Evolutionary conservation across 1,140 invertebrate species (phyloP).

Genomic region (Drosophila willistoni): DNA sequence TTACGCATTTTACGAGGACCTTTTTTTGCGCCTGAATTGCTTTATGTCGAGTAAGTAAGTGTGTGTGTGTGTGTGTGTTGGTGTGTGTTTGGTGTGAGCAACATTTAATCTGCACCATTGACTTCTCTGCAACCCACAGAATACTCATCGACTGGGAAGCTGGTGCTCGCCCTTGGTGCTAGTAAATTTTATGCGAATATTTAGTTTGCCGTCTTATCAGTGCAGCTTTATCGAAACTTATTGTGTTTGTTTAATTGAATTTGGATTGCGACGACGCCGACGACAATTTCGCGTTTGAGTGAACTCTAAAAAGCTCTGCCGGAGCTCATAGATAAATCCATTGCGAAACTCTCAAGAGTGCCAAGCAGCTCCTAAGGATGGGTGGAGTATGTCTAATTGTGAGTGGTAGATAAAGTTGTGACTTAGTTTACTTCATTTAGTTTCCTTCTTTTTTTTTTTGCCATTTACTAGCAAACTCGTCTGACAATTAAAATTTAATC

Average conservation of each 20-base stretch:
- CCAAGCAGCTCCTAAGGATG: constrained; percentile 15
- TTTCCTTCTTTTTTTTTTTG: constrained; percentile 10
- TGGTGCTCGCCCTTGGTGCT: constrained; percentile 25
- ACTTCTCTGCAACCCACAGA: constrained; percentile 58
- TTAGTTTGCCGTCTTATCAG: constrained; percentile 78
- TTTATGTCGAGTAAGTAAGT: constrained; percentile 73
- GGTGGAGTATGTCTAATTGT: constrained; percentile 55
- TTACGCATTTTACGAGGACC: constrained; percentile 64
- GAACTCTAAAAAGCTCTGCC: constrained; percentile 52
- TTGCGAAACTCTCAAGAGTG: constrained; percentile 6
- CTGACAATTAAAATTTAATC: constrained; percentile 75
- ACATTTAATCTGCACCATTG: constrained; percentile 82
- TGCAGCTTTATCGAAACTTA: constrained; percentile 82
- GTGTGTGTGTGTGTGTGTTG: constrained; percentile 25
- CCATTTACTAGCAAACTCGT: constrained; percentile 7
- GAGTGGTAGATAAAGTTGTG: constrained; percentile 72
- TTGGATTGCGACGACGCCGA: constrained; percentile 66
- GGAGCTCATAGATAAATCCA: constrained; percentile 51
- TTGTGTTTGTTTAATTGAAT: constrained; percentile 84
- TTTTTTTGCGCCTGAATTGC: constrained; percentile 82
- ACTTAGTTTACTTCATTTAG: constrained; percentile 80
- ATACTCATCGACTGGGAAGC: constrained; percentile 3
- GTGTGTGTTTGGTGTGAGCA: constrained; percentile 51
- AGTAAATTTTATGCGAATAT: constrained; percentile 81
- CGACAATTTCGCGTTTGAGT: constrained; percentile 77